Base-by-base conservation (phyloP, 2,113 vertebrate species). In the Tauraco erythrolophus region DNA sequence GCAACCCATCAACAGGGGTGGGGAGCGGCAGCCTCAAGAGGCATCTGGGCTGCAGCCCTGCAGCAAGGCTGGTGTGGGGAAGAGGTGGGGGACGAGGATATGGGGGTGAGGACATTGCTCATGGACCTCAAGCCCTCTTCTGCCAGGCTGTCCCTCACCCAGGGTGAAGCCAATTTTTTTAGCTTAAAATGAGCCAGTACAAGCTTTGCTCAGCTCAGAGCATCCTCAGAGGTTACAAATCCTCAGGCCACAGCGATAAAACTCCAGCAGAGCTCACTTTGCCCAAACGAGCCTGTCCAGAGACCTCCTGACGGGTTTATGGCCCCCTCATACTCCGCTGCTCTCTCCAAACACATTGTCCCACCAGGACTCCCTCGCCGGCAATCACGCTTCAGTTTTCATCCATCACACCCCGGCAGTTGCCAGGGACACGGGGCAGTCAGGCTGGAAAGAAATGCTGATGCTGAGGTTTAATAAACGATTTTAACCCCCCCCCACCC, bases 251-350 rank as follows among this genome's bases (percentile, higher is more conserved):
- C 18, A 11, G 17, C 1, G 31, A 25, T 51, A 43, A 90, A 82
- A 65, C 23, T 28, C 51, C 68, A 62, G 54, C 58, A 69, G 51
- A 28, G 41, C 24, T 77, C 1, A 0, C 41, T 45, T 25, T 3
- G 30, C 11, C 2, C 18, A 48, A 12, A 39, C 25, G 84, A 58
- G 25, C 5, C 50, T 1, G 28, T 23, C 37, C 18, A 3, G 16
- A 2, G 8, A 60, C 51, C 61, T 58, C 18, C 24, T 0, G 0
- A 9, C 0, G 7, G 23, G 17, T 61, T 70, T 75, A 61, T 2
- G 64, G 30, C 56, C 39, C 35, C 28, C 45, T 76, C 41, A 24
- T 24, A 27, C 43, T 45, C 45, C 60, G 14, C 10, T 8, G 7
- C 43, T 43, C 53, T 58, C 84, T 82, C 50, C 18, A 7, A 17